phyloP scores from a whole-genome alignment of 2,113 vertebrate genomes.

The Pterocles burchelli region DNA sequence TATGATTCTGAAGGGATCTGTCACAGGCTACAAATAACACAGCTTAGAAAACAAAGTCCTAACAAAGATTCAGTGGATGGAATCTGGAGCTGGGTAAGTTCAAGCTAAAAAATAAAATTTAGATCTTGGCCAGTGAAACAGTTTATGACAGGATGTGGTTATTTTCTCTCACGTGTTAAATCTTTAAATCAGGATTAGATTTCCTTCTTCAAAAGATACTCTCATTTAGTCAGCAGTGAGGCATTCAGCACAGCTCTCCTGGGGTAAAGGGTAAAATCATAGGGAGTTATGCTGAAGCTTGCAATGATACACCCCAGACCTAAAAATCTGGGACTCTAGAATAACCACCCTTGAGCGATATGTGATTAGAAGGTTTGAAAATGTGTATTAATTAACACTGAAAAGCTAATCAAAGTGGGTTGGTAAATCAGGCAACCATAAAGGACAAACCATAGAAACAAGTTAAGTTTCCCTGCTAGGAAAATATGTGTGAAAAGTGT shows the following conservation, averaged over 20 bases:
- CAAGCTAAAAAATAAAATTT: not conserved
- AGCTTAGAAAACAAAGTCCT: not conserved
- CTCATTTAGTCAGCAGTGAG: not conserved
- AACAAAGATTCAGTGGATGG: not conserved
- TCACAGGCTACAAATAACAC: not conserved
- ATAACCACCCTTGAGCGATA: conserved; percentile 5
- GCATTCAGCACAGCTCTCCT: not conserved
- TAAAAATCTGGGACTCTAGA: not conserved
- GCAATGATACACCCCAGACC: not conserved
- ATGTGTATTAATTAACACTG: conserved; percentile 23
- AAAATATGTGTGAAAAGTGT: not conserved
- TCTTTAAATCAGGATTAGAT: conserved; percentile 17
- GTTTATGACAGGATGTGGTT: conserved; percentile 5
- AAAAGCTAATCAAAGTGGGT: conserved; percentile 1
- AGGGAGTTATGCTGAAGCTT: not conserved
- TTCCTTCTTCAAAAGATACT: not conserved
- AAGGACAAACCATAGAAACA: conserved; percentile 24
- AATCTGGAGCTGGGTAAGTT: not conserved
- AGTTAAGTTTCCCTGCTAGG: not conserved
- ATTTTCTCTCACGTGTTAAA: not conserved
- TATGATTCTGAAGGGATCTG: not conserved
- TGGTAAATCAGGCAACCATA: conserved; percentile 34
- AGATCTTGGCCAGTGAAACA: conserved; percentile 17
- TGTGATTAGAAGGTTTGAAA: conserved; percentile 28
- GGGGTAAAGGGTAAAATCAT: not conserved